A percentile compares a stretch with the other conserved stretches of the same genome.
These are phyloP conservation scores for Trachelus tabidus DNA, from an alignment of 2,888 invertebrate genomes.

Conservation along the genomic window DNA sequence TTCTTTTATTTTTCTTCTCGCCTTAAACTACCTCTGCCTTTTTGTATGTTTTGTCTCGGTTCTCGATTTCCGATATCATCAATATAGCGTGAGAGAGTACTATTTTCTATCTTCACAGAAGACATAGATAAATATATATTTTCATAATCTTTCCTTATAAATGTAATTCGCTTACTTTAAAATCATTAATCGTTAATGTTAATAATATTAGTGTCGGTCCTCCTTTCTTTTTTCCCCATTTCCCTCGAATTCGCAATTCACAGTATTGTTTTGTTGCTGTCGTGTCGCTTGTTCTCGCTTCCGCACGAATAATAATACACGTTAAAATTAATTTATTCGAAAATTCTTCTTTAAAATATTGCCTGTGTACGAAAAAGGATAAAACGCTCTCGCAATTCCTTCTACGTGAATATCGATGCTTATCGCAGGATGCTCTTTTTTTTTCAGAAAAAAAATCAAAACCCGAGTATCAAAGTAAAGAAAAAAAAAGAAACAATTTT, in stretches of 20 bases:
- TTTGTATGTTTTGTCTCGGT: constrained; percentile 51
- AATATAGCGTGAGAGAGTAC: constrained; percentile 66
- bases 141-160: constrained; percentile 67
- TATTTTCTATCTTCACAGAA: constrained; percentile 68
- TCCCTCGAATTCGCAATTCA: background rate
- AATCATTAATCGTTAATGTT: constrained; percentile 64
- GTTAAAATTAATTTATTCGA: constrained; percentile 40
- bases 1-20: constrained; percentile 25
- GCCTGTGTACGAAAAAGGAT: constrained; percentile 14
- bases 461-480: background rate
- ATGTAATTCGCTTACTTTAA: constrained; percentile 66
- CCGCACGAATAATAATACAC: constrained; percentile 46
- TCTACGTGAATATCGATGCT: background rate
- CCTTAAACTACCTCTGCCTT: constrained; percentile 56
- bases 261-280: background rate
- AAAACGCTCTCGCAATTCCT: background rate
- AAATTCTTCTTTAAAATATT: constrained; percentile 30
- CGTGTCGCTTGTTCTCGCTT: constrained; percentile 29
- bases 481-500: constrained; percentile 6
- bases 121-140: constrained; percentile 68
- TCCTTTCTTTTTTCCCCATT: constrained; percentile 45
- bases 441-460: constrained; percentile 19
- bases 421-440: constrained; percentile 19
- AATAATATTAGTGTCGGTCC: constrained; percentile 65
- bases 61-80: constrained; percentile 58